A percentile compares a stretch with the other conserved stretches of the same genome.
These are phyloP conservation scores for Sanderia malayensis DNA, from an alignment of 30 jellyfish, hydroid and myxozoan species.

Conservation along the genomic window DNA sequence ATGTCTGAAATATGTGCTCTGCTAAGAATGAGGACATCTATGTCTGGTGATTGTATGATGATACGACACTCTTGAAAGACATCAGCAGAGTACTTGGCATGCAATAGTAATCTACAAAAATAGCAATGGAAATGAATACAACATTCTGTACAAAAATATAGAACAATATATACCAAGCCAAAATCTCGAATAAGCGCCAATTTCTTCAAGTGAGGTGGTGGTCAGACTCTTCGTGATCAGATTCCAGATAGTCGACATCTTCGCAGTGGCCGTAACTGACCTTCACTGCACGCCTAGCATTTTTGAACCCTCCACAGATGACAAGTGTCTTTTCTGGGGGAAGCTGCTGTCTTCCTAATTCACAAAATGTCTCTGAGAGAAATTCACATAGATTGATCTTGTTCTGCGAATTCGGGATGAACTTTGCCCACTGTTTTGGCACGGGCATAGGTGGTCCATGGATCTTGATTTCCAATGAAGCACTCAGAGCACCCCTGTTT, in stretches of 20 bases:
- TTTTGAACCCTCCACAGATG: neutral
- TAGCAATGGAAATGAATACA: too few relatives aligned
- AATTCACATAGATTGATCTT: conserved; percentile 6
- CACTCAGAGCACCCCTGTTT: neutral
- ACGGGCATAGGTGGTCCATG: neutral
- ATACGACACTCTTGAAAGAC: neutral
- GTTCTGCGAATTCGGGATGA: conserved; percentile 1
- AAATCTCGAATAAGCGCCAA: too few relatives aligned
- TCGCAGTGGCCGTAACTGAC: neutral
- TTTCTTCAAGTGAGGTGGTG: too few relatives aligned
- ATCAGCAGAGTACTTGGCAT: neutral
- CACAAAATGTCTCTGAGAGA: conserved; percentile 8
- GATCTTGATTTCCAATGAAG: neutral
- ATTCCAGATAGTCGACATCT: neutral
- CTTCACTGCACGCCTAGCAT: neutral
- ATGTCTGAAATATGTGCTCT: conserved; percentile 6
- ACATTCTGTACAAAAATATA: too few relatives aligned
- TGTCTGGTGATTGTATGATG: conserved; percentile 4
- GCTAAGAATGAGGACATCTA: conserved; percentile 3
- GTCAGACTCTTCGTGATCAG: neutral
- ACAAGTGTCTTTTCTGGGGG: neutral
- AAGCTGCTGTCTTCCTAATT: too few relatives aligned
- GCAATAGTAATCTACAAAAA: neutral
- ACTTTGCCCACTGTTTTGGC: conserved; percentile 16
- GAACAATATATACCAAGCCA: too few relatives aligned